A percentile compares a stretch with the other conserved stretches of the same genome.
phyloP scores from a whole-genome alignment of 2,888 invertebrate species.

The Liopterus haemorrhoidalis region DNA sequence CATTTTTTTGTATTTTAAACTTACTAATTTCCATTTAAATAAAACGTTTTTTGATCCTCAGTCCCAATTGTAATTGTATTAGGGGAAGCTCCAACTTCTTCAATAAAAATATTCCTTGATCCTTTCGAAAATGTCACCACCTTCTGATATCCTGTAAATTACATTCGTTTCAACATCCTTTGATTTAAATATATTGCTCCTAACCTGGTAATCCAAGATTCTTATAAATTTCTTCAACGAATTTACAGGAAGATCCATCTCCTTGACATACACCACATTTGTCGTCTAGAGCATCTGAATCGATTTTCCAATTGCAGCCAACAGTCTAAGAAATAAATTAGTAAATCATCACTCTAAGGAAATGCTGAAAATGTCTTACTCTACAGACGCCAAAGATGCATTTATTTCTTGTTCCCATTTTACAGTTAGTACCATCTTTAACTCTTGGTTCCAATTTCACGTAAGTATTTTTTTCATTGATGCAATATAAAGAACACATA shows the following conservation, averaged over 20 bases:
- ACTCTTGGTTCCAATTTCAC: conserved; percentile 55
- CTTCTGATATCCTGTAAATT: conserved; percentile 50
- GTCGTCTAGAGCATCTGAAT: conserved; percentile 60
- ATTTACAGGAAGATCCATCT: conserved; percentile 59
- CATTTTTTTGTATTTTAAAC: conserved; percentile 36
- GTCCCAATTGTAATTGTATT: conserved; percentile 56
- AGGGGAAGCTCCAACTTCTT: conserved; percentile 50
- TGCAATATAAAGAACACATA: conserved; percentile 58
- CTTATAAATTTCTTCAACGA: conserved; percentile 52
- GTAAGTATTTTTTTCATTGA: conserved; percentile 53
- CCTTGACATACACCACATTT: conserved; percentile 64
- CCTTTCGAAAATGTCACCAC: conserved; percentile 54
- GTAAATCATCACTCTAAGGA: not conserved
- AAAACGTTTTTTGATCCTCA: conserved; percentile 48
- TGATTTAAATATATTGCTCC: conserved; percentile 33
- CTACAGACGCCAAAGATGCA: conserved; percentile 59
- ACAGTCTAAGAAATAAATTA: conserved; percentile 48
- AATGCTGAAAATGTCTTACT: conserved; percentile 43
- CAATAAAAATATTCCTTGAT: conserved; percentile 55
- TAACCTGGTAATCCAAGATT: too few species aligned
- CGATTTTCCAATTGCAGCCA: conserved; percentile 60
- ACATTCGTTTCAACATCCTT: not conserved
- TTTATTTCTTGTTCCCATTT: conserved; percentile 56
- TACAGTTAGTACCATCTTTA: conserved; percentile 60
- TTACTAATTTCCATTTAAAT: conserved; percentile 59